Percentiles rank a stretch among this genome's conserved stretches.
These are phyloP conservation scores for Poecilobothrus nobilitatus DNA, from an alignment of 2,888 invertebrate genomes.

Conservation along the genomic window DNA sequence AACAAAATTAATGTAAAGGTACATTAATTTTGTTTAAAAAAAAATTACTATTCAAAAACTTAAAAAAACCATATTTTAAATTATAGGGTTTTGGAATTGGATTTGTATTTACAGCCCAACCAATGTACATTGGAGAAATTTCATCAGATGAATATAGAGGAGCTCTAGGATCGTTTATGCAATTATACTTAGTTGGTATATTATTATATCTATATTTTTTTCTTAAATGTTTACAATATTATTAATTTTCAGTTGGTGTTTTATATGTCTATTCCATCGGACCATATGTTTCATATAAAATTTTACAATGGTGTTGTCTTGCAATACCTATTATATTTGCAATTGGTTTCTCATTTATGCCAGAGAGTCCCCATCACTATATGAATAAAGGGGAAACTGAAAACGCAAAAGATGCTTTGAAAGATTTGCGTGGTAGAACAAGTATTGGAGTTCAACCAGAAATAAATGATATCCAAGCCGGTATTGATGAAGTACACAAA, in stretches of 20 bases:
- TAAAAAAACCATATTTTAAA: background rate
- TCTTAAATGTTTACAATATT: background rate
- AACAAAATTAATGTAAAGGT: background rate
- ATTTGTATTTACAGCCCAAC: constrained; percentile 62
- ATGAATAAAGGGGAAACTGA: constrained; percentile 48
- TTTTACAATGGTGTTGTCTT: constrained; percentile 57
- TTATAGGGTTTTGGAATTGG: constrained; percentile 55
- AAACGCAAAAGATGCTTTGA: constrained; percentile 57
- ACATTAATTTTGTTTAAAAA: no score
- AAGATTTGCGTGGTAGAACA: constrained; percentile 57
- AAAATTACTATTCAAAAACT: background rate
- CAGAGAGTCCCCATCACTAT: constrained; percentile 71
- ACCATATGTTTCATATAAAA: constrained; percentile 58
- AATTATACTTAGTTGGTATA: constrained; percentile 57
- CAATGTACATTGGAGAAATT: constrained; percentile 83
- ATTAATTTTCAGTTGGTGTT: constrained; percentile 47
- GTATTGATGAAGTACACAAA: constrained; percentile 43
- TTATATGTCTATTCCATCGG: constrained; percentile 63
- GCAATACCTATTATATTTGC: constrained; percentile 54
- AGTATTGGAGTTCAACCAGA: constrained; percentile 55
- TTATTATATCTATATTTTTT: constrained; percentile 16
- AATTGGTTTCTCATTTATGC: constrained; percentile 60
- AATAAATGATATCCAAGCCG: constrained; percentile 52
- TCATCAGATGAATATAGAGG: constrained; percentile 73
- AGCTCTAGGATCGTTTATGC: constrained; percentile 70